Base-by-base conservation (phyloP, 2,888 invertebrate species). In the Allolobophora icterica region DNA sequence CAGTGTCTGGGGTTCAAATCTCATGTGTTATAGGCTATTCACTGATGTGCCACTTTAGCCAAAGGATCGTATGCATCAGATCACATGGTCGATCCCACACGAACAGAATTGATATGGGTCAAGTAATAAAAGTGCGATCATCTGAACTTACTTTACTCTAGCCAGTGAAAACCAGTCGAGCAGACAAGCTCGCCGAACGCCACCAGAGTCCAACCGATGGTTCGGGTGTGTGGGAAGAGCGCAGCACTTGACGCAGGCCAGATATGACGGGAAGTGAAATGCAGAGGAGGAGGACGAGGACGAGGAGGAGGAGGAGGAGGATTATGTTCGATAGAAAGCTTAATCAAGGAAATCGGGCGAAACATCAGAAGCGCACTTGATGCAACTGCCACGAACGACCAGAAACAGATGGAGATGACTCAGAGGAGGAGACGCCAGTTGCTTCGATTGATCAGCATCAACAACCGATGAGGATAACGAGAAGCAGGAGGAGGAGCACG, bases 291-390 rank as follows among this genome's bases (percentile, higher is more conserved):
- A 71, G 30, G 58, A 45, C n/a, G 19, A 15, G 45, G 45, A 45
- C 17, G 15, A 13, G 52, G 52, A 52, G 52, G 52, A 52, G 11
- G 52, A 52, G 24, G 52, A 52, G 2, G 2, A 21, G 52, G 52
- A 52, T 52, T 52, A 71, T 71, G 71, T n/a, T 30, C 71, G 11
- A 71, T 71, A 71, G 71, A 71, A 71, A 71, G 71, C 71, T 71
- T 71, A 71, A 71, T 71, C 30, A 71, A 71, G 71, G 71, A 71
- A 71, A 71, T 71, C 71, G 71, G 52, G 30, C 71, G 71, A 71
- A 71, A 71, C 71, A 71, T 71, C 71, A 71, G 71, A 71, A 71
- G 71, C 71, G 71, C 71, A 71, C 71, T 71, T 71, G 71, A 71
- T 30, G 71, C 71, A 71, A 71, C 71, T n/a, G 71, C 71, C 71